Percentiles rank a stretch among this genome's conserved stretches.
phyloP scores from a whole-genome alignment of 1,140 invertebrate genomes.

The Formica exsecta region DNA sequence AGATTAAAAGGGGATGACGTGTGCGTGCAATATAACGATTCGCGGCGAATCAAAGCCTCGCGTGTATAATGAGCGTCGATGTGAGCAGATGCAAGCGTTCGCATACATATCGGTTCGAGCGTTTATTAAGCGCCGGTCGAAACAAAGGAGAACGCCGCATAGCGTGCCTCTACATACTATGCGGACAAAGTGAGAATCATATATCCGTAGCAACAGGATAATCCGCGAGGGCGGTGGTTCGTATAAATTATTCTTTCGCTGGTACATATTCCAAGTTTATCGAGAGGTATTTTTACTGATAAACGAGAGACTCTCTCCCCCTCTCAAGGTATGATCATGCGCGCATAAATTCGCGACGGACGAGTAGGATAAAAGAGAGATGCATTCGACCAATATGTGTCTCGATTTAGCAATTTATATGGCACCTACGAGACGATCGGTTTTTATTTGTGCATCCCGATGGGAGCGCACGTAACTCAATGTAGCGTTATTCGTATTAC shows the following conservation, averaged over 20 bases:
- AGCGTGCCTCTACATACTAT: neutral
- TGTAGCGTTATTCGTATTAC: neutral
- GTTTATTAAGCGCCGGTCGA: conserved; percentile 40
- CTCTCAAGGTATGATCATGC: neutral
- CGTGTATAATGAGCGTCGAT: conserved; percentile 30
- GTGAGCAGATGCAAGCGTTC: neutral
- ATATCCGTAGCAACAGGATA: conserved; percentile 23
- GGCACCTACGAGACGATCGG: neutral
- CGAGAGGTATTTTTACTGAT: neutral
- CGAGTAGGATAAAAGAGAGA: conserved; percentile 16
- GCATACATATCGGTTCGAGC: neutral
- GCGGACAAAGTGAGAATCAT: conserved; percentile 18
- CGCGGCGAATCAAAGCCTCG: neutral
- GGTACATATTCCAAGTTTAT: neutral
- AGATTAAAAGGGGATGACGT: neutral
- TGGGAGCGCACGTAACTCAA: neutral
- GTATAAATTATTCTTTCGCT: conserved; percentile 40
- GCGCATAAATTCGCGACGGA: neutral
- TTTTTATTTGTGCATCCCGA: conserved; percentile 3
- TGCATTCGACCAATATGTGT: neutral
- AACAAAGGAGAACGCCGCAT: conserved; percentile 20
- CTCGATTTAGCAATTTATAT: conserved; percentile 23
- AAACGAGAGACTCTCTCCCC: neutral
- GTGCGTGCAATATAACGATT: neutral
- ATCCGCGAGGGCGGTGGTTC: neutral